Conservation (phyloP, 2,113 vertebrate species). For the Zosterops pallidus region DNA sequence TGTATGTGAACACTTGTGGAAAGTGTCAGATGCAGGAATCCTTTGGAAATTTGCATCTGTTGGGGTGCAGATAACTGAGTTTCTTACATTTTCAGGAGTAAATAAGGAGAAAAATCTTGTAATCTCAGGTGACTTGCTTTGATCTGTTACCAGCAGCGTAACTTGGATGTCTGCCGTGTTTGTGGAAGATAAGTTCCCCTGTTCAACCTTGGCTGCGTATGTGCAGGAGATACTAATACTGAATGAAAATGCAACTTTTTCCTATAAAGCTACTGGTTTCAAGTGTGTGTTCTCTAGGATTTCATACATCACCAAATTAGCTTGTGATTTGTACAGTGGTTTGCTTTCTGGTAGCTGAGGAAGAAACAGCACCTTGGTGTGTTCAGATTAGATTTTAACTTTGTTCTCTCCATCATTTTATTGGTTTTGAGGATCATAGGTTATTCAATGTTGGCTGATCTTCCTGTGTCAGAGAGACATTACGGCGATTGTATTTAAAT, state of each 20-base stretch:
- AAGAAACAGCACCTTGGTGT: neutral
- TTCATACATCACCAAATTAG: neutral
- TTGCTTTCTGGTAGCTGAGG: neutral
- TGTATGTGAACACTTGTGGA: rapidly evolving
- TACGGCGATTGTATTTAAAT: neutral
- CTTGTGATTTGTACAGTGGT: neutral
- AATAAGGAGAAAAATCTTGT: neutral
- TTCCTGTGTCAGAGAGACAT: neutral
- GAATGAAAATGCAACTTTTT: neutral
- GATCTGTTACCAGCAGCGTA: neutral
- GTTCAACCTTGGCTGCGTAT: neutral
- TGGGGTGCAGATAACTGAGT: neutral
- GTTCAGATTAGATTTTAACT: neutral
- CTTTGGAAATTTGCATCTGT: neutral
- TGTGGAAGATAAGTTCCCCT: neutral
- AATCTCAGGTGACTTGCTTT: neutral
- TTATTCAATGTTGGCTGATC: neutral
- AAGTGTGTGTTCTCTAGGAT: neutral
- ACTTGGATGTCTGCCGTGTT: neutral
- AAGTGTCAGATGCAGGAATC: neutral
- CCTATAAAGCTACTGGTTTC: neutral
- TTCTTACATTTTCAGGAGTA: neutral
- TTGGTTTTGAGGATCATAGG: neutral
- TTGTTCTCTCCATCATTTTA: neutral
- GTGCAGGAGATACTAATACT: neutral